Evolutionary conservation across 1,140 invertebrate species (phyloP).

Genomic region (Cyphomyrmex costatus): DNA sequence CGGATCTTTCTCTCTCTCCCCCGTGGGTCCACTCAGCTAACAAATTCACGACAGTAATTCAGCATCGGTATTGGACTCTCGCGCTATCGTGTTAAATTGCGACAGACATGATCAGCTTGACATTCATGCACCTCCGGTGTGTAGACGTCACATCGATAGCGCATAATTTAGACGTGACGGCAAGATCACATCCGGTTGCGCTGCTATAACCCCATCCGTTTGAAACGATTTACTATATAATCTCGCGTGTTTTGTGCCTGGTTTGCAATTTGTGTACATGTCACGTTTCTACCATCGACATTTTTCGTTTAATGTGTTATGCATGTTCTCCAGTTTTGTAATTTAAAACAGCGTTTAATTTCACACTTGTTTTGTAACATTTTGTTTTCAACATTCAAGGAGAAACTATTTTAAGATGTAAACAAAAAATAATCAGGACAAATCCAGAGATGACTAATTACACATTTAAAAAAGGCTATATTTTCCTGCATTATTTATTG

Average conservation of each 20-base stretch:
- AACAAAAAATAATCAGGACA: too few relatives aligned
- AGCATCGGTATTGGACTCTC: background rate
- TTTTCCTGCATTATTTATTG: too few relatives aligned
- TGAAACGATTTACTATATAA: constrained; percentile 40
- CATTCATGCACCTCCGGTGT: background rate
- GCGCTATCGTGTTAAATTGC: constrained; percentile 33
- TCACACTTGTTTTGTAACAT: background rate
- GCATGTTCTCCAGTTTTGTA: background rate
- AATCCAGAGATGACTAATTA: too few relatives aligned
- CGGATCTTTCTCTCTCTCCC: background rate
- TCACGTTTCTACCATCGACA: constrained; percentile 1
- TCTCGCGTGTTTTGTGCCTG: background rate
- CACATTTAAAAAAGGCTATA: too few relatives aligned
- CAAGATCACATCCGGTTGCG: constrained; percentile 7
- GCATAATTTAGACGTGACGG: constrained; percentile 25
- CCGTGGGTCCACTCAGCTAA: background rate
- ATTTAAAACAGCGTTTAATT: background rate
- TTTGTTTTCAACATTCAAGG: background rate
- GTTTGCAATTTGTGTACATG: constrained; percentile 14
- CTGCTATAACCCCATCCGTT: background rate
- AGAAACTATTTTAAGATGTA: background rate
- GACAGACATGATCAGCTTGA: constrained; percentile 4
- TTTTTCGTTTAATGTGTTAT: constrained; percentile 20
- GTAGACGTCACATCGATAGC: constrained; percentile 34
- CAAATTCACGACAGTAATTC: constrained; percentile 52